Conservation (phyloP, 2,888 invertebrate genomes). For the Zeuzera pyrina region DNA sequence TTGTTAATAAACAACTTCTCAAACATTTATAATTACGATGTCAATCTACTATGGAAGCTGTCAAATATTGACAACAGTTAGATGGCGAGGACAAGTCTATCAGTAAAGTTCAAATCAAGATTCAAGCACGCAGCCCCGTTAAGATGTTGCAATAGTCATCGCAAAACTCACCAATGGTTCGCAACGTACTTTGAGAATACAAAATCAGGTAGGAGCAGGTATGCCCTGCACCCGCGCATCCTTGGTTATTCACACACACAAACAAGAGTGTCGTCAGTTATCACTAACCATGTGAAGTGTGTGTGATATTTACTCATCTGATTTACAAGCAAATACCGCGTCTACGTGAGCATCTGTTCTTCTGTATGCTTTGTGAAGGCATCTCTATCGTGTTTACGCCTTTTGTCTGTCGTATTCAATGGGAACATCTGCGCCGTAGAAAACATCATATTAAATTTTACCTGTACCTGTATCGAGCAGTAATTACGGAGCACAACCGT, state of each 20-base stretch:
- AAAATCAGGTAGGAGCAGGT: conserved; percentile 56
- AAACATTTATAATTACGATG: conserved; percentile 49
- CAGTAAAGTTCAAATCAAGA: conserved; percentile 27
- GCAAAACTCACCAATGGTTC: conserved; percentile 42
- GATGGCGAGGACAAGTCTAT: conserved; percentile 34
- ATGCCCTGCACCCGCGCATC: conserved; percentile 29
- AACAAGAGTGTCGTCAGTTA: neutral
- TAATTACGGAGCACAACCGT: conserved; percentile 33
- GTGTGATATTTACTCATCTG: conserved; percentile 57
- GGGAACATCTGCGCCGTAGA: conserved; percentile 51
- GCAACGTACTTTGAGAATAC: conserved; percentile 61
- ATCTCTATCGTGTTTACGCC: conserved; percentile 53
- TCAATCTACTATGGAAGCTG: conserved; percentile 38
- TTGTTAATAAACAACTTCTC: conserved; percentile 29
- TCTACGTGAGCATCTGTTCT: conserved; percentile 56
- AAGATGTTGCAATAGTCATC: conserved; percentile 36
- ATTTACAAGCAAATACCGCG: conserved; percentile 65
- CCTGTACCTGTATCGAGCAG: conserved; percentile 31
- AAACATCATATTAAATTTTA: conserved; percentile 39
- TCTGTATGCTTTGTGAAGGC: conserved; percentile 46
- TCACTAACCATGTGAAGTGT: conserved; percentile 18
- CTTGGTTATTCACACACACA: conserved; percentile 28
- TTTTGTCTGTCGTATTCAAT: conserved; percentile 44
- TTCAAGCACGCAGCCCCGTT: conserved; percentile 45
- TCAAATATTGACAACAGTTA: conserved; percentile 31